phyloP scores from a whole-genome alignment of 2,888 invertebrate species.

The Vannuccia rotundouncinata region DNA sequence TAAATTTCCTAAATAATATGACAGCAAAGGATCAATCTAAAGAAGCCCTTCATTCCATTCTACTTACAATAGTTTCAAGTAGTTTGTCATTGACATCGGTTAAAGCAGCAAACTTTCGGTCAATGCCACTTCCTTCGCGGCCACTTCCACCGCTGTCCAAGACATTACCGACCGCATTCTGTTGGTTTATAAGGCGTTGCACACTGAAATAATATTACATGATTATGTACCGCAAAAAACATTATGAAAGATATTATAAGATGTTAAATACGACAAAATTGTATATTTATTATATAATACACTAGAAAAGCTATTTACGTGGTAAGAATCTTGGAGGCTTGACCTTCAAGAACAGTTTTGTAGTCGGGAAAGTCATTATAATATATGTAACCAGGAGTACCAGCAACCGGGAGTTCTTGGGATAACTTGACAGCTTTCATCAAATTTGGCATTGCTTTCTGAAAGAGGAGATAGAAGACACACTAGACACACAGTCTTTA shows the following conservation, averaged over 20 bases:
- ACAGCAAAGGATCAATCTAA: too few relatives aligned
- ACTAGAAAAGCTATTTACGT: background rate
- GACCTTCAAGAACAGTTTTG: slow-evolving; percentile 31
- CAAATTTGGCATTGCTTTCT: background rate
- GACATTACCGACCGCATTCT: slow-evolving; percentile 16
- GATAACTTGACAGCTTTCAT: slow-evolving; percentile 2
- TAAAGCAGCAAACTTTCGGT: slow-evolving; percentile 17
- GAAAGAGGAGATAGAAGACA: background rate
- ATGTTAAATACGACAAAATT: background rate
- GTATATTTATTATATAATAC: background rate
- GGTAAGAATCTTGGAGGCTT: slow-evolving; percentile 29
- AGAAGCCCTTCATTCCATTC: too few relatives aligned
- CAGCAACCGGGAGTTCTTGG: slow-evolving; percentile 16
- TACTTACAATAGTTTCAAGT: slow-evolving; percentile 17
- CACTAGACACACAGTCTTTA: too few relatives aligned
- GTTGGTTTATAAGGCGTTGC: slow-evolving; percentile 15
- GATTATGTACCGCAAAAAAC: background rate
- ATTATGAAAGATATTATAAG: background rate
- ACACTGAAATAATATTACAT: background rate
- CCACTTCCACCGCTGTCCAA: background rate
- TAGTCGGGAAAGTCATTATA: slow-evolving; percentile 31
- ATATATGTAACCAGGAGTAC: background rate
- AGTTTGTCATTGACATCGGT: slow-evolving; percentile 19
- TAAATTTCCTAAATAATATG: too few relatives aligned
- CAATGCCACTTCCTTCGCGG: background rate